These are phyloP conservation scores for Synaphobranchus kaupii DNA, from an alignment of 2,797 vertebrate genomes.

Conservation along the genomic window DNA sequence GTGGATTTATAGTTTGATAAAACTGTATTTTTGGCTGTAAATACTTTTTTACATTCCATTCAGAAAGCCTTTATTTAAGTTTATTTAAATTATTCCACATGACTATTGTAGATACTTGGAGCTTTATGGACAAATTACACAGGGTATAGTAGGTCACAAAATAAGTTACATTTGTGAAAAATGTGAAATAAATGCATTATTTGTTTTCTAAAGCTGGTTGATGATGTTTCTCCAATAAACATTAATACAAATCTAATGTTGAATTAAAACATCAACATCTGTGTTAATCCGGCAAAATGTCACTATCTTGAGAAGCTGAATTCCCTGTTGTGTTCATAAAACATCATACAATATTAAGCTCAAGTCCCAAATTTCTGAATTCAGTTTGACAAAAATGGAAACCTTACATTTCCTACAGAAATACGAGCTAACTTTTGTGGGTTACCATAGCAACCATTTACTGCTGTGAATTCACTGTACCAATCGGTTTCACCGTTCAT, in stretches of 20 bases:
- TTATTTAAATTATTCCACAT: background rate
- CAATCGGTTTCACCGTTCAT: background rate
- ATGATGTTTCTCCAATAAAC: no score
- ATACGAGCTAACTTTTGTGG: background rate
- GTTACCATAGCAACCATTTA: background rate
- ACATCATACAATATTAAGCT: background rate
- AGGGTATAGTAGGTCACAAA: background rate
- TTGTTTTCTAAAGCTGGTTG: background rate
- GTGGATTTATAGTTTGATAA: background rate
- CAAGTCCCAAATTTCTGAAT: constrained; percentile 16
- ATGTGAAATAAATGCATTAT: background rate
- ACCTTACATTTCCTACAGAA: background rate
- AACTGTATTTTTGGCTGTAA: background rate
- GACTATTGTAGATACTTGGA: background rate
- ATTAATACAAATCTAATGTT: no score
- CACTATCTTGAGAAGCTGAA: background rate
- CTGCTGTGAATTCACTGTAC: background rate
- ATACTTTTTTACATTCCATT: background rate
- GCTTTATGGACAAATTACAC: background rate
- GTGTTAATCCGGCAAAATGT: background rate
- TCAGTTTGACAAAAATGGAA: constrained; percentile 9
- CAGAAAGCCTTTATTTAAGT: background rate
- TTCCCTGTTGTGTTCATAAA: background rate
- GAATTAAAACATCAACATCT: background rate
- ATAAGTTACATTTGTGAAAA: background rate